Base-by-base conservation (phyloP, 2,888 invertebrate genomes). In the Idaea straminata region DNA sequence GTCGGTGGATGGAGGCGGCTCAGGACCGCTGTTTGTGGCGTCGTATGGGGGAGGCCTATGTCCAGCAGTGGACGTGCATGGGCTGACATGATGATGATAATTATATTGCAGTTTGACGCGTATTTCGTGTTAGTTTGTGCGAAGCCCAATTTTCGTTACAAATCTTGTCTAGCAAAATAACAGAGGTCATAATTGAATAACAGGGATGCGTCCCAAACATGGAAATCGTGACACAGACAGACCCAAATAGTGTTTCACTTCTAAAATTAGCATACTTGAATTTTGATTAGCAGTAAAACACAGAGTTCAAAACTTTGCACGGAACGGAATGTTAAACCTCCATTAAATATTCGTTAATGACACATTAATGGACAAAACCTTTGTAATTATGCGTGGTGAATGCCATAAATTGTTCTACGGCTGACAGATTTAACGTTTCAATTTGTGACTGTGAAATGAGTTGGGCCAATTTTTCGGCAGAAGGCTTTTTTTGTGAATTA, bases 251-350 rank as follows among this genome's bases (percentile, higher is more conserved):
- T 82, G 82, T 82, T 83, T 68, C 81, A 79, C 79, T 81, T 83
- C 78, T 72, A 66, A 72, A 81, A 89, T 90, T 90, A 88, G 81
- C 90, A 89, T 89, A 88, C 84, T 86, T 87, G 88, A 89, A 89
- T 89, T 89, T 89, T 88, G 87, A 89, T 89, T 85, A 88, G 86
- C 85, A 82, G 81, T 87, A 84, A 85, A 88, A 87, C 83, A 83
- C 83, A 83, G 72, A 70, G 82, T 84, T 83, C 79, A 81, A 75
- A 75, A 80, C 76, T 72, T 77, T 74, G 73, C 75, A 63, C 66
- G 62, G 62, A 67, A 66, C 73, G 73, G 76, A 77, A 76, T 83
- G 81, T 82, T 80, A 72, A 77, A 71, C 74, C 71, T 69, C 79
- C 81, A 85, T 90, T 88, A 86, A 84, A 83, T 83, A 81, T 83